These are phyloP conservation scores for Cantharis rufa DNA, from an alignment of 2,888 invertebrate species.

Conservation along the genomic window DNA sequence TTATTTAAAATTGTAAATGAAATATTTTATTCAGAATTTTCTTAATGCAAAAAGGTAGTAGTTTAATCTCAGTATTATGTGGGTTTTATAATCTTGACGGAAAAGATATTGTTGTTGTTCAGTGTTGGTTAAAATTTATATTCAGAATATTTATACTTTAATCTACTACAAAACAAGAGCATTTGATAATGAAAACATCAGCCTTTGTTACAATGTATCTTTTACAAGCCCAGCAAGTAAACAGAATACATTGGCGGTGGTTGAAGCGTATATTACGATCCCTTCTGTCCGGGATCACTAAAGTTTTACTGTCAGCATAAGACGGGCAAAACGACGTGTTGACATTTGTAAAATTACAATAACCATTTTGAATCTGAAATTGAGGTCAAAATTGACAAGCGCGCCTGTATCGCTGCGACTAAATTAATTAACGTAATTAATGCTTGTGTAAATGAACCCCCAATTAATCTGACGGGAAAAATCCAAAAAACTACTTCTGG, in stretches of 20 bases:
- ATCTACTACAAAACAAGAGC: conserved; percentile 21
- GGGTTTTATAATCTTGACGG: conserved; percentile 3
- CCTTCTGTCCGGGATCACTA: conserved; percentile 34
- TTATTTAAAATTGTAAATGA: background rate
- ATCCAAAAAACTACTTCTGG: background rate
- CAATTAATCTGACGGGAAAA: background rate
- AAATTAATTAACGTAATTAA: background rate
- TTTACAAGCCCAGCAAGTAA: conserved; percentile 26
- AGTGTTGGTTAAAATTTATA: conserved; percentile 17
- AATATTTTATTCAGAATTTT: conserved; percentile 1
- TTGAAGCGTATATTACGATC: conserved; percentile 37
- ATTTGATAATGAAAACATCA: conserved; percentile 34
- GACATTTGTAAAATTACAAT: conserved; percentile 10
- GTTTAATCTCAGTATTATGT: conserved; percentile 1
- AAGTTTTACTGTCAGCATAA: conserved; percentile 40
- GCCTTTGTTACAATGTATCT: conserved; percentile 33
- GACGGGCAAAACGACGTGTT: conserved; percentile 39
- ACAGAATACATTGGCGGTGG: conserved; percentile 30
- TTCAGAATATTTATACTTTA: conserved; percentile 18
- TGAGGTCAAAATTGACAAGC: background rate
- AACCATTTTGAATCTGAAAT: background rate
- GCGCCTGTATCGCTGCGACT: too few species aligned
- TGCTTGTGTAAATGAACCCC: background rate
- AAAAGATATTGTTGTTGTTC: conserved; percentile 16
- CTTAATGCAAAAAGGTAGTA: background rate